These are phyloP conservation scores for Podarcis siculus DNA, from an alignment of 2,797 vertebrate species.

Conservation along the genomic window DNA sequence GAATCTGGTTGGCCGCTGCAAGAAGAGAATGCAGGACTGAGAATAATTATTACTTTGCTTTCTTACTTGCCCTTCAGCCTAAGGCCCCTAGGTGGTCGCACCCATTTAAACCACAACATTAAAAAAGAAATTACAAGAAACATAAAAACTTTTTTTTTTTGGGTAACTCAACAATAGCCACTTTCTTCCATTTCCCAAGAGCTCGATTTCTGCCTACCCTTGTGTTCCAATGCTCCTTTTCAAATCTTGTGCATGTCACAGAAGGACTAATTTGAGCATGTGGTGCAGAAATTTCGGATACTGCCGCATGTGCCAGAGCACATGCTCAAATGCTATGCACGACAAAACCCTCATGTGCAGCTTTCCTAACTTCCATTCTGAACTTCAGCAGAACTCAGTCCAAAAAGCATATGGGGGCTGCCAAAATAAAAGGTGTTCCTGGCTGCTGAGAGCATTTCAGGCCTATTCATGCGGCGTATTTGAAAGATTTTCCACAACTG, in stretches of 20 bases:
- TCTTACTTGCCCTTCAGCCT: too few species aligned
- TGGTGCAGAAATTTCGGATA: conserved; percentile 53
- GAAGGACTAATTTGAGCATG: neutral
- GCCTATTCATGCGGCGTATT: conserved; percentile 58
- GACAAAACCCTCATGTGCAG: conserved; percentile 51
- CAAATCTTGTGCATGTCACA: conserved; percentile 12
- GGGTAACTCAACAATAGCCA: neutral
- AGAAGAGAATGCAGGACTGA: too few species aligned
- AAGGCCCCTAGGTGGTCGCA: too few species aligned
- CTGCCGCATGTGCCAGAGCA: conserved; percentile 46
- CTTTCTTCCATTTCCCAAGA: neutral
- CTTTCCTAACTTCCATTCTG: conserved; percentile 56
- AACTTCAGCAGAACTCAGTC: conserved; percentile 39
- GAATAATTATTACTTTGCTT: too few species aligned
- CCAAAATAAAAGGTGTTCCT: conserved; percentile 53
- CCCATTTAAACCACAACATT: neutral
- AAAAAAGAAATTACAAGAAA: neutral
- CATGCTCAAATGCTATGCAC: conserved; percentile 63
- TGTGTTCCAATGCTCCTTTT: conserved; percentile 1
- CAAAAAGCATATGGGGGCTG: conserved; percentile 54
- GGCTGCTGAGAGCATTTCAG: conserved; percentile 46
- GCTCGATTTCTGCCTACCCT: neutral
- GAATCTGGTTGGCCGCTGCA: too few species aligned
- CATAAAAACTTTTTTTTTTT: neutral
- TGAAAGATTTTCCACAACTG: conserved; percentile 65